These are phyloP conservation scores for Polypterus senegalus DNA, from an alignment of 2,113 vertebrate species.

Conservation along the genomic window DNA sequence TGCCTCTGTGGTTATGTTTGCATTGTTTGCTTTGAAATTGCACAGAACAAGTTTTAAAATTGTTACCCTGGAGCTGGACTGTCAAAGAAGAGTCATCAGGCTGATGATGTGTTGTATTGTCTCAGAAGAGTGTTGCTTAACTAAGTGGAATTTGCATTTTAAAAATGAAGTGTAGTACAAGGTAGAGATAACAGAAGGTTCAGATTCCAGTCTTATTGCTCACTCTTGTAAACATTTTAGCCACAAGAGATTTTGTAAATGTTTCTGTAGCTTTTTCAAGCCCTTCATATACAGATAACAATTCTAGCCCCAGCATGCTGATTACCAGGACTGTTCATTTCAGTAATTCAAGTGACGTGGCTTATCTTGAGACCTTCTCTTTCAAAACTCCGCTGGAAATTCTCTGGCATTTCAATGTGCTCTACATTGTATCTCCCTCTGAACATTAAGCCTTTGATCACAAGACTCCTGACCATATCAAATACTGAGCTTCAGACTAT, in stretches of 20 bases:
- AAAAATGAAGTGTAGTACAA: too few relatives aligned
- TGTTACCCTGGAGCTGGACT: too few relatives aligned
- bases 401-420: background rate
- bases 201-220: background rate
- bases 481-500: background rate
- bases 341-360: background rate
- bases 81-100: too few relatives aligned
- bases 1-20: too few relatives aligned
- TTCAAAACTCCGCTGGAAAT: background rate
- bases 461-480: background rate
- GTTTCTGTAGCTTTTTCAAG: background rate
- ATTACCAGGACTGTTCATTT: background rate
- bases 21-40: too few relatives aligned
- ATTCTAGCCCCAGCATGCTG: background rate
- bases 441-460: slow-evolving; percentile 1
- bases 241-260: background rate
- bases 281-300: background rate
- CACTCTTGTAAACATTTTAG: background rate
- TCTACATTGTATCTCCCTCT: background rate
- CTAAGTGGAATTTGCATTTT: too few relatives aligned
- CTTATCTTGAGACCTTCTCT: background rate
- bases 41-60: too few relatives aligned
- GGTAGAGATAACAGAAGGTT: background rate
- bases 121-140: too few relatives aligned
- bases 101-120: too few relatives aligned